Evolutionary conservation across 2,113 vertebrate genomes (phyloP), one percentile per base, ranked within the genome.

Genomic region (Coturnix japonica): DNA sequence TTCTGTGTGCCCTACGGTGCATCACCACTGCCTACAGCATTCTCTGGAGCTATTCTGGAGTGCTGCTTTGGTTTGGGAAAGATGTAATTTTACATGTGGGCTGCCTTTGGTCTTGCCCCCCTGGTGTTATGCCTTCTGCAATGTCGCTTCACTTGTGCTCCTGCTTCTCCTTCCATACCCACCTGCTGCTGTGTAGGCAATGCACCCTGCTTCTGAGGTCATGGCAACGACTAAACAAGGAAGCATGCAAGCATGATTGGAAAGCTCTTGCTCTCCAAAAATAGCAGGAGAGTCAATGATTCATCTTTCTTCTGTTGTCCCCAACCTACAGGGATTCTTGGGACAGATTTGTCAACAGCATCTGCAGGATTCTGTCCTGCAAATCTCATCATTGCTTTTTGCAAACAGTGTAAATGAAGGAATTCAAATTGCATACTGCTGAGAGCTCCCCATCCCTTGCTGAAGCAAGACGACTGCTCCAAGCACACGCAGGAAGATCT

Each of bases 221-320:
- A 76, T 5, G 3, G 73, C 59, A 74, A 87, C 30, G 22, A 16
- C 91, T 83, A 92, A 90, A 86, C 64, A 90, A 81, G 85, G 95
- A 89, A 43, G 51, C 22, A 31, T 9, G 47, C 69, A 91, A 86
- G 83, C 80, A 81, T 23, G 78, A 87, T 67, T 44, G 43, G 43
- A 44, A 16, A 81, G 77, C 17, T 92, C 75, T 76, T 92, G 39
- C 87, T 77, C 33, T 91, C 89, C 87, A 87, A 60, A 94, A 96
- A 91, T 77, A 95, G 91, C 51, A 54, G 41, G 26, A 78, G 54
- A 90, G 46, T 37, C 35, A 89, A 73, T 43, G 13, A 93, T 89
- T 85, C 84, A 66, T 60, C 25, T 87, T 31, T 89, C 31, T 73
- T 79, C 30, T 51, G 56, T 46, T 46, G 43, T 14, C n/a, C 56